A percentile compares a stretch with the other conserved stretches of the same genome.
Evolutionary conservation across 2,888 invertebrate genomes (phyloP).

Genomic region (Trachelus tabidus): DNA sequence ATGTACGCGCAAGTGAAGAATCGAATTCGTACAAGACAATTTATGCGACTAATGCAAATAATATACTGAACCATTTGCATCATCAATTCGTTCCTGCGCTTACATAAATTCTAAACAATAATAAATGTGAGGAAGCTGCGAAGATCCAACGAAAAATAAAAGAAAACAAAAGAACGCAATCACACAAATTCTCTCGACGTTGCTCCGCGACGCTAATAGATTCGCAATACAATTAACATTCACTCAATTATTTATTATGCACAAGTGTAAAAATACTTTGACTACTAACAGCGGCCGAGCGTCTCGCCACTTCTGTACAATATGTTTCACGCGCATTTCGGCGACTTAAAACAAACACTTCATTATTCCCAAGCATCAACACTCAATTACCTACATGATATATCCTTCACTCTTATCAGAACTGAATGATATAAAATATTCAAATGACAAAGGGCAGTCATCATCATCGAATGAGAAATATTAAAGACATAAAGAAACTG

Average conservation of each 20-base stretch:
- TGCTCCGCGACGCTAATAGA: neutral
- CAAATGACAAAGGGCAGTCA: neutral
- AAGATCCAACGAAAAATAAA: neutral
- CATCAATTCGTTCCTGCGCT: neutral
- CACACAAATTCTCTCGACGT: neutral
- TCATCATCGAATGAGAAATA: neutral
- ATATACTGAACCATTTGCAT: neutral
- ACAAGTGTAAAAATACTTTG: neutral
- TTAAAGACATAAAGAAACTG: neutral
- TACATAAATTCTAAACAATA: neutral
- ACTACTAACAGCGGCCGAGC: neutral
- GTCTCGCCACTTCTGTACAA: neutral
- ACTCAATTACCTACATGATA: too few species aligned
- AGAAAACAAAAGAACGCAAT: neutral
- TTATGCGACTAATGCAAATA: neutral
- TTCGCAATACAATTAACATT: neutral
- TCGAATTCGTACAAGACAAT: neutral
- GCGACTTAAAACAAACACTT: neutral
- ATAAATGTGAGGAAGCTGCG: neutral
- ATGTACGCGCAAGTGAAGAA: neutral
- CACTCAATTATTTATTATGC: neutral
- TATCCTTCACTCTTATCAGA: neutral
- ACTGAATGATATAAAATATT: neutral
- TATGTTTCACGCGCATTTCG: neutral
- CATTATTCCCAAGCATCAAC: neutral